Base-by-base conservation (phyloP, 2,797 vertebrate genomes). In the Lepus oiostolus region DNA sequence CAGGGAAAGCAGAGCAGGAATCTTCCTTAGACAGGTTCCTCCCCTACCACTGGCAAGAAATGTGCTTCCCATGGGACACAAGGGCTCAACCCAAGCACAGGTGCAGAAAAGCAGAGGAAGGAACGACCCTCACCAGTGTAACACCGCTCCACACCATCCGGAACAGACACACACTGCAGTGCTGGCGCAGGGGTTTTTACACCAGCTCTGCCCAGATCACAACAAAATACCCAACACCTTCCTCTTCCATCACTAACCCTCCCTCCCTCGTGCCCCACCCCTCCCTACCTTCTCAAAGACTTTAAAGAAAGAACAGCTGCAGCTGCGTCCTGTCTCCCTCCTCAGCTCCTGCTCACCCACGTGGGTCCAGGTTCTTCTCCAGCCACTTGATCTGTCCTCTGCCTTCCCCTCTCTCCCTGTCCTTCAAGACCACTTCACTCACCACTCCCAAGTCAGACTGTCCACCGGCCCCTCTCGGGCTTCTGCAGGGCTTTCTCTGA, bases 301-400 rank as follows among this genome's bases (percentile, higher is more conserved):
- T 87, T 82, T 13, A 5, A 70, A 92, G 90, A 67, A 58, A 63
- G 26, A 93, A 90, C 72, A 93, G 89, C 74, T 72, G 50, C 72
- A 94, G 89, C 74, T 72, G 50, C 28, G 26, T 0, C 7, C 21
- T 63, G 9, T 86, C 83, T 30, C 65, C 82, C 21, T 35, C 88
- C 60, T 80, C 70, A 11, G 30, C 62, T 65, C 32, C 83, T 70
- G 88, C 88, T 80, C 67, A 90, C 42, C 63, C 50, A 65, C 75
- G 80, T 87, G 60, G 82, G 86, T 54, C 68, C 19, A n/a, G 24
- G 75, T 50, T 54, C 85, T 76, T 86, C 70, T 75, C 71, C 83
- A 10, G 38, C 28, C 60, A 50, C 26, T 38, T 68, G 70, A 65
- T 30, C 70, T 68, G 65, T 47, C 70, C 79, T 81, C 71, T 63